Conservation (phyloP, 2,888 invertebrate species). For the Clostera curtula region DNA sequence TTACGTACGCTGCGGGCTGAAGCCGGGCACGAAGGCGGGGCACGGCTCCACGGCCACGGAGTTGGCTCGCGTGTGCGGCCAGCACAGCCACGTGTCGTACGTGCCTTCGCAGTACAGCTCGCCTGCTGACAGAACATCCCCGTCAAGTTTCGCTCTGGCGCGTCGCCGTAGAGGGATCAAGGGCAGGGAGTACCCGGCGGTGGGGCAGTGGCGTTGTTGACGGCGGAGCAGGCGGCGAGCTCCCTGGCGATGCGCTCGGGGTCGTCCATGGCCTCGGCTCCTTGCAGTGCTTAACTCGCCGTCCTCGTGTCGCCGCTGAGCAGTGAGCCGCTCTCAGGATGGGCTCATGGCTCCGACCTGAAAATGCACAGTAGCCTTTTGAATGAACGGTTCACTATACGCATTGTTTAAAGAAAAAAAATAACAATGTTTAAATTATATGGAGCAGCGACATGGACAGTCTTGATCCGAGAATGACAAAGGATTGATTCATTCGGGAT, state of each 20-base stretch:
- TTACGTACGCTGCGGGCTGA: conserved; percentile 80
- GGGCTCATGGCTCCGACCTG: no score
- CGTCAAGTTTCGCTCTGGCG: neutral
- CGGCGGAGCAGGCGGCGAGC: conserved; percentile 32
- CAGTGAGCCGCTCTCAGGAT: neutral
- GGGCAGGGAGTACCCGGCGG: conserved; percentile 26
- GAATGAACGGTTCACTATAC: no score
- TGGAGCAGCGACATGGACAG: no score
- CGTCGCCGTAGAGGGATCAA: neutral
- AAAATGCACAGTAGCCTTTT: no score
- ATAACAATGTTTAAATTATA: no score
- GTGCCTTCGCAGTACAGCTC: conserved; percentile 81
- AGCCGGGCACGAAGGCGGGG: conserved; percentile 85
- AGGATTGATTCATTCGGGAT: no score
- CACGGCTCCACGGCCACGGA: conserved; percentile 78
- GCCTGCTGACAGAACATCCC: conserved; percentile 44
- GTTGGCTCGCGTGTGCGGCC: conserved; percentile 82
- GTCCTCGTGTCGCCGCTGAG: neutral
- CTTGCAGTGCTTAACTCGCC: conserved; percentile 3
- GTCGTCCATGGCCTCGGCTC: conserved; percentile 41
- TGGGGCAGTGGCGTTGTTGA: conserved; percentile 38
- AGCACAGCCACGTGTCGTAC: conserved; percentile 90
- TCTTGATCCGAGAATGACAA: no score
- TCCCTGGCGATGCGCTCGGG: conserved; percentile 48
- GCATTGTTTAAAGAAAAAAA: no score